Evolutionary conservation across 1,140 invertebrate genomes (phyloP), one percentile per base, ranked within the genome.

Genomic region (Stegodyphus mimosarum): DNA sequence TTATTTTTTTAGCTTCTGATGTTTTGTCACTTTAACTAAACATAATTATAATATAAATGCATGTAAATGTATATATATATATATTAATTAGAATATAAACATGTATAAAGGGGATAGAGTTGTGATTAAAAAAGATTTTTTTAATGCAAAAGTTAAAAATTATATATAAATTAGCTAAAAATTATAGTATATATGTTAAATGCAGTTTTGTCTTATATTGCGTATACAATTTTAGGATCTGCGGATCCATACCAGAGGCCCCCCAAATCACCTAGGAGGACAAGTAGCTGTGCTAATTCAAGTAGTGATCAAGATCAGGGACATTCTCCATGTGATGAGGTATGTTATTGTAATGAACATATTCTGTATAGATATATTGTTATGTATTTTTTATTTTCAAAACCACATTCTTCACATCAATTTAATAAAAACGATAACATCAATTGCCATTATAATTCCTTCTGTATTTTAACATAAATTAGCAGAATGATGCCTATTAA

Each of bases 291-390:
- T 79, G 88, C 88, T 78, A 89, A 89, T 72, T 78, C 74, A 71
- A 89, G 90, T 53, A 88, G 89, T 83, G 93, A 94, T 89, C 55
- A 81, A 87, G 93, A 94, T 89, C 92, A 95, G 90, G 94, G 94
- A 86, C 93, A 95, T 89, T 97, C 96, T 89, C 96, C 96, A 71
- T 95, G 95, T 91, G 96, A 98, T 92, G 96, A 97, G 95, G 96
- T 96, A 93, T 7, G 9, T 72, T n/a, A 7, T 6, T 50, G 70
- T 49, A 60, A 10, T 60, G 9, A 2, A 15, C 15, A 60, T 15
- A 60, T 60, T 60, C 33, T 33, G 33, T 33, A 33, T 33, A 1
- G 33, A 1, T 33, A 33, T 33, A 33, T 33, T 3, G 3, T 33
- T 33, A 33, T 33, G 33, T 33, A 33, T 33, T 33, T 33, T 33